phyloP scores from a whole-genome alignment of 2,888 invertebrate genomes.

The Drosophila paramelanica region DNA sequence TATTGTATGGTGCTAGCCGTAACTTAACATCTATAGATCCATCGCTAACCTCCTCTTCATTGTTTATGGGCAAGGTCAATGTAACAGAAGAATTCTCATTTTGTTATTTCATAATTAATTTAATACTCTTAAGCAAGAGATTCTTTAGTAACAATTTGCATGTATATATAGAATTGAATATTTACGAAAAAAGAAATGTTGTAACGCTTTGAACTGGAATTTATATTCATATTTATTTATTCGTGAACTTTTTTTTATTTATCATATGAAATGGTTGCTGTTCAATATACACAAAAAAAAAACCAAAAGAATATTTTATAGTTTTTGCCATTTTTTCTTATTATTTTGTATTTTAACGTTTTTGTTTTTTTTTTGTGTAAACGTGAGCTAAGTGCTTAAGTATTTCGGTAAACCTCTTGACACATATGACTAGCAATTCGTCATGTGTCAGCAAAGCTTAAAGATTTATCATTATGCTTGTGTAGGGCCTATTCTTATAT shows the following conservation, averaged over 20 bases:
- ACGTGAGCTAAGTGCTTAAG: slow-evolving; percentile 51
- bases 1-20: slow-evolving; percentile 25
- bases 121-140: slow-evolving; percentile 18
- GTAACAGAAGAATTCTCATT: slow-evolving; percentile 46
- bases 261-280: slow-evolving; percentile 50
- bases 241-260: slow-evolving; percentile 32
- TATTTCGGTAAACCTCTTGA: slow-evolving; percentile 28
- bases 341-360: slow-evolving; percentile 1
- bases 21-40: slow-evolving; percentile 41
- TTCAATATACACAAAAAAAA: slow-evolving; percentile 17
- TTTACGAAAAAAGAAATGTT: slow-evolving; percentile 33
- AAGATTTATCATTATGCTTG: slow-evolving; percentile 17
- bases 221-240: slow-evolving; percentile 29
- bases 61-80: slow-evolving; percentile 76
- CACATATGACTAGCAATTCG: slow-evolving; percentile 34
- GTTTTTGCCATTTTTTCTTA: slow-evolving; percentile 4
- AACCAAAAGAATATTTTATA: slow-evolving; percentile 27
- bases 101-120: slow-evolving; percentile 30
- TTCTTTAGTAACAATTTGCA: slow-evolving; percentile 19
- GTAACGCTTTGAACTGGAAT: slow-evolving; percentile 38
- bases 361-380: slow-evolving; percentile 22
- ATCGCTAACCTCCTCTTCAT: slow-evolving; percentile 38
- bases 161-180: slow-evolving; percentile 18
- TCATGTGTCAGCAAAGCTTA: slow-evolving; percentile 17
- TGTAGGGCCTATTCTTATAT: slow-evolving; percentile 13